Evolutionary conservation across 2,888 invertebrate genomes (phyloP).

Genomic region (Brachyptera risi): DNA sequence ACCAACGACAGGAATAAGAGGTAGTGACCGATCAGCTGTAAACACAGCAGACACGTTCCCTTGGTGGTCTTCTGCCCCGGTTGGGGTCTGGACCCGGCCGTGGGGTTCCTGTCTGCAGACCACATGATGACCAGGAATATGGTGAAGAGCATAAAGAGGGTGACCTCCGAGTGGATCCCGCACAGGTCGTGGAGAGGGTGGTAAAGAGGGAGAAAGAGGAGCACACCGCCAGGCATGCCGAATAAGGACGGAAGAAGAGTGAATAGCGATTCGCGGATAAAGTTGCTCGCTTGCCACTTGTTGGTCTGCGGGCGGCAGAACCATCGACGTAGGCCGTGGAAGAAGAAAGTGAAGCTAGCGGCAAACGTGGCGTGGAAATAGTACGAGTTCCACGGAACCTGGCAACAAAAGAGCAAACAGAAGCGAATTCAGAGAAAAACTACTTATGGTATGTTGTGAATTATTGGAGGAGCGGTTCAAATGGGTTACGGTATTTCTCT

Average conservation of each 20-base stretch:
- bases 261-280: slow-evolving; percentile 51
- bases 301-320: slow-evolving; percentile 47
- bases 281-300: slow-evolving; percentile 55
- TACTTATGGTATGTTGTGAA: no score
- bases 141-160: slow-evolving; percentile 60
- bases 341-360: slow-evolving; percentile 65
- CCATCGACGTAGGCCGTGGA: slow-evolving; percentile 55
- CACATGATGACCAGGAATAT: slow-evolving; percentile 58
- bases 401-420: no score
- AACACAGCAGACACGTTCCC: slow-evolving; percentile 14
- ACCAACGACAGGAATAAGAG: slow-evolving; percentile 58
- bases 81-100: slow-evolving; percentile 22
- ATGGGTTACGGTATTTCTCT: no score
- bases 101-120: slow-evolving; percentile 51
- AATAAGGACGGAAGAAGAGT: slow-evolving; percentile 57
- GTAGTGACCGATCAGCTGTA: slow-evolving; percentile 59
- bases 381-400: slow-evolving; percentile 74
- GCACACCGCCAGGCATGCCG: slow-evolving; percentile 68
- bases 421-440: no score
- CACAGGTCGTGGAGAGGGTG: slow-evolving; percentile 70
- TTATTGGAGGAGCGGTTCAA: no score
- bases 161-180: slow-evolving; percentile 67
- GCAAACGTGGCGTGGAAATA: slow-evolving; percentile 76
- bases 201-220: slow-evolving; percentile 68
- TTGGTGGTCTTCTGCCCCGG: slow-evolving; percentile 12